Base-by-base conservation (phyloP, 2,113 vertebrate species). In the Telmatochromis sp. region DNA sequence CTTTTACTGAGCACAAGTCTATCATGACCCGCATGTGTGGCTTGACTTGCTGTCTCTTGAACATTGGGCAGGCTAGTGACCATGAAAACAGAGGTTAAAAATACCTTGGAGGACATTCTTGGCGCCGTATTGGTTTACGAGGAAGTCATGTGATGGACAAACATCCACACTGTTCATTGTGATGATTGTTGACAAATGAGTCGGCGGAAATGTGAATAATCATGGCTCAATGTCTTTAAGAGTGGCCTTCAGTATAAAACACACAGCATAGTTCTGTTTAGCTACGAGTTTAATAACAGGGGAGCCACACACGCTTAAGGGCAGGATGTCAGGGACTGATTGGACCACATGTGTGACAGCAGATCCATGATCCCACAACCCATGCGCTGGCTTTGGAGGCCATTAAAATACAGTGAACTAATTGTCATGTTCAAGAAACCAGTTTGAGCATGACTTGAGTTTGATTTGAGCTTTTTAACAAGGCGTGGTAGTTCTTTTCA, bases 51-150 rank as follows among this genome's bases (percentile, higher is more conserved):
- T 54, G 53, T 80, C 79, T 73, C 58, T 23, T 78, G 51, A 88
- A 71, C 13, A 26, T 28, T 45, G 71, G 63, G 51, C 54, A 55
- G 54, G 14, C 19, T 7, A 68, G 84, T 60, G n/a, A n/a, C n/a
- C n/a, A n/a, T n/a, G 45, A 86, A 83, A 90, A 88, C 78, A 79
- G 23, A 81, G 53, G 60, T 54, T 89, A 87, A 87, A 91, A 91
- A 94, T 95, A 93, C 83, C 53, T 45, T 2, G 6, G 57, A 50
- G 58, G 87, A 58, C 53, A 50, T 21, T 73, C 26, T 58, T 21
- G 19, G 23, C 3, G 15, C 13, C 7, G 58, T 35, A 83, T 84
- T 28, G 21, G n/a, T 58, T 91, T 87, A 87, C 35, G 2, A 73
- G 75, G 37, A 85, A 86, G 92, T 91, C 89, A 75, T 23, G 80